Conservation (phyloP, 2,113 vertebrate genomes). For the Notarius quadriscutis region DNA sequence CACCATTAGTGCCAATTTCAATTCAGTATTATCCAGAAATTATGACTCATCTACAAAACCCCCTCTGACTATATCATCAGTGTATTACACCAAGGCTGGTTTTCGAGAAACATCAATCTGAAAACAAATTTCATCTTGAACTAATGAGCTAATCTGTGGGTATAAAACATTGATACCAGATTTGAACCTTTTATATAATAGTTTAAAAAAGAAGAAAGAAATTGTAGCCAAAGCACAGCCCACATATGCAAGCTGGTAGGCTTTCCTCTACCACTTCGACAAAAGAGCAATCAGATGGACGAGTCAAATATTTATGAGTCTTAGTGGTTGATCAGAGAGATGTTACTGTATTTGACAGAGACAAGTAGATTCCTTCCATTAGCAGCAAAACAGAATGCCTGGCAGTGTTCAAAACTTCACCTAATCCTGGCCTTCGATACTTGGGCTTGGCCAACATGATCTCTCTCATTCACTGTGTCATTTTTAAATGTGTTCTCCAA, state of each 20-base stretch:
- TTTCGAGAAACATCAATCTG: not conserved
- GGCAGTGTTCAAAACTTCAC: conserved; percentile 54
- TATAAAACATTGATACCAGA: not conserved
- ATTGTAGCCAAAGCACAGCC: not conserved
- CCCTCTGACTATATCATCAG: not conserved
- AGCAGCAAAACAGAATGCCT: conserved; percentile 54
- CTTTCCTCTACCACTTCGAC: conserved; percentile 1
- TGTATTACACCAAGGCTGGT: not conserved
- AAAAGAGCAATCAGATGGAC: conserved; percentile 12
- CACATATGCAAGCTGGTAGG: not conserved
- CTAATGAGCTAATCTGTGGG: not conserved
- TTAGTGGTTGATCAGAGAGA: conserved; percentile 49
- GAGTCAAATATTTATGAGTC: conserved; percentile 19
- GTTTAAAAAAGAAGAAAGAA: not conserved
- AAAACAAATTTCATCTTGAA: not conserved
- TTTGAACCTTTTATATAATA: conserved; percentile 26
- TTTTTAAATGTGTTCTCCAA: conserved; percentile 25
- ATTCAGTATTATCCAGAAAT: conserved; percentile 37
- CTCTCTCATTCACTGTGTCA: not conserved
- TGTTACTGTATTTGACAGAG: conserved; percentile 52
- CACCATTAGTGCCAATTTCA: conserved; percentile 35
- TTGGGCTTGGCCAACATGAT: not conserved
- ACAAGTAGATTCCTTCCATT: conserved; percentile 40
- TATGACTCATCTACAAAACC: not conserved
- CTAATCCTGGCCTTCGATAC: conserved; percentile 43